Conservation (phyloP, 2,113 vertebrate species). For the Nothocercus nigrocapillus region DNA sequence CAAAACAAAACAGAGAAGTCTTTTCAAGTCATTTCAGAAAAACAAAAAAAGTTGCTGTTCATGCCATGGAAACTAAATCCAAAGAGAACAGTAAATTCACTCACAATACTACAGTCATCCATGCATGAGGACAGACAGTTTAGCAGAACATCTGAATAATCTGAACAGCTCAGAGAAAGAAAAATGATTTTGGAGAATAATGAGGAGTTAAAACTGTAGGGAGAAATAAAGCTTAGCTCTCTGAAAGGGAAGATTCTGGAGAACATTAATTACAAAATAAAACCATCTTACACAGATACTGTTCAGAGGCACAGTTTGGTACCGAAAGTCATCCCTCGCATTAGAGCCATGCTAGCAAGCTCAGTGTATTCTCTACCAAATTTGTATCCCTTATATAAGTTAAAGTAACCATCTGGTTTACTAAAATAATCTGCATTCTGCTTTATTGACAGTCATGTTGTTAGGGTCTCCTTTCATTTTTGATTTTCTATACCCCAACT, state of each 20-base stretch:
- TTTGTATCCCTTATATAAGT: not conserved
- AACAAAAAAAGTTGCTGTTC: not conserved
- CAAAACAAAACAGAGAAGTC: not conserved
- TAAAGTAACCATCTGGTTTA: not conserved
- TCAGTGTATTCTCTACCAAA: not conserved
- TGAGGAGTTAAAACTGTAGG: not conserved
- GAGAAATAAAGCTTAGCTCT: not conserved
- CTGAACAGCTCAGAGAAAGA: not conserved
- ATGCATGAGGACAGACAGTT: not conserved
- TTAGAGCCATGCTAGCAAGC: slow-evolving; percentile 45
- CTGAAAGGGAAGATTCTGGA: not conserved
- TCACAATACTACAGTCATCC: not conserved
- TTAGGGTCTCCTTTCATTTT: not conserved
- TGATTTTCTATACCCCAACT: not conserved
- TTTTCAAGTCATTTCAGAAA: not conserved
- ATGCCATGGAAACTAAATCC: not conserved
- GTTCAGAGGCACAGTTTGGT: not conserved
- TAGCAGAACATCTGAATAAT: not conserved
- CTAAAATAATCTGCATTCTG: slow-evolving; percentile 7
- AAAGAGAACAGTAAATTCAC: not conserved
- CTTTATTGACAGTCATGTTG: not conserved
- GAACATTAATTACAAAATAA: slow-evolving; percentile 4
- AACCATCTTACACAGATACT: not conserved
- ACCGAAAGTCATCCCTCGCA: slow-evolving; percentile 26
- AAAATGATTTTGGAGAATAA: not conserved